Base-by-base conservation (phyloP, 2,113 vertebrate genomes). In the Tupaia tana region DNA sequence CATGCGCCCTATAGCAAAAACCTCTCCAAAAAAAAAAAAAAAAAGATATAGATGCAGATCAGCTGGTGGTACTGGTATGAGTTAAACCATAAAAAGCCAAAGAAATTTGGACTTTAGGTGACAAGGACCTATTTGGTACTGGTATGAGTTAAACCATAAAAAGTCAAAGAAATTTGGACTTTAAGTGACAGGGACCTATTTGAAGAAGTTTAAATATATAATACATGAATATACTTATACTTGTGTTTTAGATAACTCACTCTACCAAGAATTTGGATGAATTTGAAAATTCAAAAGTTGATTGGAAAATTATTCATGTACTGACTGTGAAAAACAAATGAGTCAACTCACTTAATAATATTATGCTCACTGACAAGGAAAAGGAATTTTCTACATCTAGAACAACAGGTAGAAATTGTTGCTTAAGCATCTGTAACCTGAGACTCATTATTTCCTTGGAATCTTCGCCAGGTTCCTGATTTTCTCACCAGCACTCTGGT, bases 251-350 rank as follows among this genome's bases (percentile, higher is more conserved):
- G 67, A 63, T 85, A 54, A 7, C 4, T 95, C 7, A 77, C 20
- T 24, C 25, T 24, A 79, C 16, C 29, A 58, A 8, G n/a, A 27
- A 54, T 31, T 19, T 12, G 74, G 31, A 69, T 86, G 15, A 63
- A 89, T 89, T 70, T 82, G 64, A 96, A 90, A 83, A 91, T n/a
- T 22, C 7, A 52, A 54, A 81, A 75, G 79, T 83, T 67, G 89
- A 31, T 67, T 93, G 70, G n/a, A 70, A 74, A 93, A 93, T 78
- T 43, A 93, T 31, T 94, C 64, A 83, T 87, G 19, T 52, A 71
- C 9, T 31, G 1, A 63, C 0, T 67, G 15, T 31, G 94, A 82
- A 43, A 43, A 43, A 34, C 52, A 86, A 83, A 89, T 75, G 25
- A 91, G 24, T 91, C 67, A 78, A 1, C 25, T 91, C 6, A 5